Evolutionary conservation across 2,113 vertebrate species (phyloP).

Genomic region (Spea bombifrons): DNA sequence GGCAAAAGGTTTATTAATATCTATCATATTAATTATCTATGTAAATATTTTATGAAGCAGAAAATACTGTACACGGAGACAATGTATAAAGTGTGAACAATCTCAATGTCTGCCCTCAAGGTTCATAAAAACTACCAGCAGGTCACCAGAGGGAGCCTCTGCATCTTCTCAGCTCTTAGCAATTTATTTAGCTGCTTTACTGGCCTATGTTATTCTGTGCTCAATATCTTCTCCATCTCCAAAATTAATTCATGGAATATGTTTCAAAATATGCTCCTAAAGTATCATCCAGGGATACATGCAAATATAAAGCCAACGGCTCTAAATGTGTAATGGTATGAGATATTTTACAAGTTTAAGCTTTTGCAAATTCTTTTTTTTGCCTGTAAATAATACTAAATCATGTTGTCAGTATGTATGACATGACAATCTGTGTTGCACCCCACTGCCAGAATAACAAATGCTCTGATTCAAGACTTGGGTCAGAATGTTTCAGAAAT

Average conservation of each 20-base stretch:
- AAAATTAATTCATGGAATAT: constrained; percentile 17
- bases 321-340: constrained; percentile 4
- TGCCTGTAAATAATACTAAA: neutral
- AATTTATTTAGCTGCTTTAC: constrained; percentile 11
- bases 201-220: constrained; percentile 1
- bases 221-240: constrained; percentile 13
- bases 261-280: constrained; percentile 19
- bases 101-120: constrained; percentile 4
- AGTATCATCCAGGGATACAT: constrained; percentile 22
- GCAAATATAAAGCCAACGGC: constrained; percentile 27
- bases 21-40: neutral
- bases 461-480: neutral
- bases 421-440: neutral
- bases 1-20: neutral
- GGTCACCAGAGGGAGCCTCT: constrained; percentile 13
- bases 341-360: constrained; percentile 20
- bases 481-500: neutral
- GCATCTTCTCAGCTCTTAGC: neutral
- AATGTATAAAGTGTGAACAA: neutral
- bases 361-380: constrained; percentile 1
- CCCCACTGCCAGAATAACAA: neutral
- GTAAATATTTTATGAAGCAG: neutral
- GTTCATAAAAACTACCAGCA: constrained; percentile 20
- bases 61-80: neutral
- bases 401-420: neutral